Evolutionary conservation across 2,113 vertebrate species (phyloP), one percentile per base, ranked within the genome.

Genomic region (Arizona elegans): DNA sequence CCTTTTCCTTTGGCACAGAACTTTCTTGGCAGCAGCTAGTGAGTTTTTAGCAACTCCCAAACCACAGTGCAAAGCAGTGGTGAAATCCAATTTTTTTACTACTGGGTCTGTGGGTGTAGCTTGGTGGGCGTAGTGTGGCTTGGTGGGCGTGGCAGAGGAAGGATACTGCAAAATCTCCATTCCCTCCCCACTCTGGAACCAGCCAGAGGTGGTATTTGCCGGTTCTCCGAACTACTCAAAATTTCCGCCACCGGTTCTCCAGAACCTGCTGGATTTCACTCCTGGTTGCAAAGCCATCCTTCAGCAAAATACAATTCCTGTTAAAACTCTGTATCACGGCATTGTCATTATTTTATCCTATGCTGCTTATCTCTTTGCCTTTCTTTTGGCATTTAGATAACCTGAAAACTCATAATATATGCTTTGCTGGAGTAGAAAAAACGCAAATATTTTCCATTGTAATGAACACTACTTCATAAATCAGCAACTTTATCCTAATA

Each of bases 301-400:
- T 93, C 2, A 1, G 55, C 89, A 89, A 0, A 0, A n/a, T 93
- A 26, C 0, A 90, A 92, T 87, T 56, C 53, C 52, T 55, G n/a
- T 33, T 86, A 0, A 0, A 95, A 95, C 94, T 59, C 59, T 95
- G 94, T 94, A 96, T 95, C 94, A 13, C 96, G 94, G 91, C 11
- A 50, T 47, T 94, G 88, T 0, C 0, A 92, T 95, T 93, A 13
- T 93, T 95, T 93, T 95, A 90, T 29, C 55, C 23, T 95, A 43
- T 92, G 95, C 94, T 94, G 89, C 92, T 86, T 0, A 0, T 93
- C 92, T 94, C 94, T 97, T 55, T 85, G 21, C 47, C 9, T 90
- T 9, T 90, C 43, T 90, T 38, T 23, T 26, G 26, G 8, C 38
- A 15, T 91, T 43, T 38, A 26, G 19, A 21, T 75, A 54, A 21